Evolutionary conservation across 35 echinoderm and acorn worm genomes (phyloP).

Genomic region (Holothuria glaberrima): DNA sequence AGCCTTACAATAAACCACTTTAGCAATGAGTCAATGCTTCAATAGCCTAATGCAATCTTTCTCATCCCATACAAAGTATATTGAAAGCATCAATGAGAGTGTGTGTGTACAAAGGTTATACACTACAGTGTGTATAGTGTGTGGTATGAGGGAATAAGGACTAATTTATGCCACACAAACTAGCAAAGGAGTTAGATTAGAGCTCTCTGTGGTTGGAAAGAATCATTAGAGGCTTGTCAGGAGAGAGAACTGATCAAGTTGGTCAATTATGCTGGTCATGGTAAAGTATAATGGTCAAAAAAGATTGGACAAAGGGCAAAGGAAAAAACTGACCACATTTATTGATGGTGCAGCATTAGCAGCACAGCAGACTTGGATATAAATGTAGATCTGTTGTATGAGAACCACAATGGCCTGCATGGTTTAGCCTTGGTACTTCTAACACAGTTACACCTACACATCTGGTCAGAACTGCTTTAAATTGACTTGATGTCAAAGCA

Average conservation of each 20-base stretch:
- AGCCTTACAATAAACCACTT: slow-evolving; percentile 29
- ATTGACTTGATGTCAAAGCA: too few relatives aligned
- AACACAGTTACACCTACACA: too few relatives aligned
- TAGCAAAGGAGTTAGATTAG: not conserved
- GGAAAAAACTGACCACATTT: too few relatives aligned
- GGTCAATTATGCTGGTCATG: too few relatives aligned
- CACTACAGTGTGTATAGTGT: not conserved
- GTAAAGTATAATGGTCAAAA: too few relatives aligned
- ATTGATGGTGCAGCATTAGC: too few relatives aligned
- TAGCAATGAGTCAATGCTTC: slow-evolving; percentile 23
- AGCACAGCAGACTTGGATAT: too few relatives aligned
- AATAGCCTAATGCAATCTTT: slow-evolving; percentile 41
- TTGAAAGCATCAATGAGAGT: slow-evolving; percentile 5
- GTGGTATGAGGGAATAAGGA: not conserved
- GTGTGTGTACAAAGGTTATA: slow-evolving; percentile 32
- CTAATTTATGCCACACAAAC: slow-evolving; percentile 36
- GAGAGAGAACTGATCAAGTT: not conserved
- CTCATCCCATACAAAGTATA: not conserved
- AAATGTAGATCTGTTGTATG: too few relatives aligned
- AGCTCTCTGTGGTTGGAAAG: slow-evolving; percentile 12
- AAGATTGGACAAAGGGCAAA: too few relatives aligned
- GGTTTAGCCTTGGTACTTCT: too few relatives aligned
- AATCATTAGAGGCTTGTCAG: slow-evolving; percentile 5
- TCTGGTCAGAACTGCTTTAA: too few relatives aligned
- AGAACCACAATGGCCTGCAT: too few relatives aligned